phyloP scores from a whole-genome alignment of 2,113 vertebrate species.

The Mesoclemmys tuberculata region DNA sequence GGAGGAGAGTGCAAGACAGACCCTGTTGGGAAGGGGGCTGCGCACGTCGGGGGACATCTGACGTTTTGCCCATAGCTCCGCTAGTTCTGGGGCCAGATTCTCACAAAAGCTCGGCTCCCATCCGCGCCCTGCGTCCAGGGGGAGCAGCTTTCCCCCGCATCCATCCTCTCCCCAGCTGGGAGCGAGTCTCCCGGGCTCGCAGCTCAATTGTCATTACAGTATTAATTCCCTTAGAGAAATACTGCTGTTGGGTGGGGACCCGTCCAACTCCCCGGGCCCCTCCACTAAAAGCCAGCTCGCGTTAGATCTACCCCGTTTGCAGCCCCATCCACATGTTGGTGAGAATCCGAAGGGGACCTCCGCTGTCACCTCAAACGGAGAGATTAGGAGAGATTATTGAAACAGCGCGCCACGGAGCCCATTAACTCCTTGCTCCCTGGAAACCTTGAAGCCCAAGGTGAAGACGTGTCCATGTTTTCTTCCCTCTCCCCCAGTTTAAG shows the following conservation, averaged over 20 bases:
- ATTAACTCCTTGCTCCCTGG: background rate
- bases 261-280: too few species aligned
- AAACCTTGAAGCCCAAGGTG: background rate
- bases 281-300: too few species aligned
- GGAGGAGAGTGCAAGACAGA: background rate
- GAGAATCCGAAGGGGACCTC: background rate
- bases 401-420: background rate
- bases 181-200: too few species aligned
- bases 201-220: too few species aligned
- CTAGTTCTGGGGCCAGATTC: too few species aligned
- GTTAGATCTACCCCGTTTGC: too few species aligned
- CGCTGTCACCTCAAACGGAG: background rate
- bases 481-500: too few species aligned
- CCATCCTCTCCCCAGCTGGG: too few species aligned
- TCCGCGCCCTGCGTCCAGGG: background rate
- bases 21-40: accelerated
- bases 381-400: background rate
- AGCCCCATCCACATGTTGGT: background rate
- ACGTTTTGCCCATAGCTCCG: background rate
- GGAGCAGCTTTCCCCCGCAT: background rate
- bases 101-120: background rate
- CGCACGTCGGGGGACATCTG: background rate
- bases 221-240: too few species aligned
- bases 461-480: too few species aligned
- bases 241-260: too few species aligned